Percentiles rank a stretch among this genome's conserved stretches.
Conservation (phyloP, 2,888 invertebrate genomes). For the Nasonia oneida region DNA sequence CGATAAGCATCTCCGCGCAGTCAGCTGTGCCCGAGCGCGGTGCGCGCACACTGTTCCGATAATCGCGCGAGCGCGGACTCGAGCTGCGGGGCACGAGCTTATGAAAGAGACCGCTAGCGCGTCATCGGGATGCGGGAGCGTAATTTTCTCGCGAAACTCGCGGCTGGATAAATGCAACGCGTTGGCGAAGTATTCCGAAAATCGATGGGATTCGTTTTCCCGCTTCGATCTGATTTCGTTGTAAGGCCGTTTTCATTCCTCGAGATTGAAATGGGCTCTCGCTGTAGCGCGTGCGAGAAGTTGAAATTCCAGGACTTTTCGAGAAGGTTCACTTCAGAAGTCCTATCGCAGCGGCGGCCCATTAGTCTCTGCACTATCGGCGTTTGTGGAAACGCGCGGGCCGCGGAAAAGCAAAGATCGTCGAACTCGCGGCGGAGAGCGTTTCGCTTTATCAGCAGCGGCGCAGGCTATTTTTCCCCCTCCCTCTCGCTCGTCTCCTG, state of each 20-base stretch:
- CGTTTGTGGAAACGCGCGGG: background rate
- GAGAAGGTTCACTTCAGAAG: no score
- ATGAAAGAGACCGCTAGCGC: background rate
- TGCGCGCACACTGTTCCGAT: background rate
- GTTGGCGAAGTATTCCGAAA: no score
- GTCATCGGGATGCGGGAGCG: background rate
- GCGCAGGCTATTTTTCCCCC: background rate
- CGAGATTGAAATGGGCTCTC: no score
- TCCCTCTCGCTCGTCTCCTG: background rate
- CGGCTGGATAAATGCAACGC: background rate
- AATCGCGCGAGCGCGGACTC: no score
- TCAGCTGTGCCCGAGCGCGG: background rate
- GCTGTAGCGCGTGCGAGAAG: no score
- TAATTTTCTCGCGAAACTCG: background rate
- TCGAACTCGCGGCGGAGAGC: background rate
- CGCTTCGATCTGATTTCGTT: background rate
- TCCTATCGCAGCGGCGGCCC: no score
- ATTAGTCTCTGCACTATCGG: no score
- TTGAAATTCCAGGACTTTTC: no score
- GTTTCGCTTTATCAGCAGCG: slow-evolving; percentile 9
- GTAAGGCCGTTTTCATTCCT: no score
- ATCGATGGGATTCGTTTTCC: background rate
- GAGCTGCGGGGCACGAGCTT: background rate
- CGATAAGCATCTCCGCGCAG: background rate
- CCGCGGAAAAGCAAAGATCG: background rate